Percentiles rank a stretch among this genome's conserved stretches.
phyloP scores from a whole-genome alignment of 2,797 vertebrate species.

The Rhinichthys osculus region DNA sequence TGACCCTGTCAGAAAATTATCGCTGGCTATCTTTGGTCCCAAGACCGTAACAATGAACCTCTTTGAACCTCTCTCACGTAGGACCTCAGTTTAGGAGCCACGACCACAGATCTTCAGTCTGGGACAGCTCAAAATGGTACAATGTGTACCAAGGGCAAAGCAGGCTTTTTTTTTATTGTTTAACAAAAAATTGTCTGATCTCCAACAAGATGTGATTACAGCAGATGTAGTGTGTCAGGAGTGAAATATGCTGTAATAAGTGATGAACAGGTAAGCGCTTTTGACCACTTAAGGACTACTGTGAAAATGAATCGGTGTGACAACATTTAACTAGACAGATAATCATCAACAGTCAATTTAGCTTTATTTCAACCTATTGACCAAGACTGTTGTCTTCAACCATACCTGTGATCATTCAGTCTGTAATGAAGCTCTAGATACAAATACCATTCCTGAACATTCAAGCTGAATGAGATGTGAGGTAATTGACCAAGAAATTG shows the following conservation, averaged over 20 bases:
- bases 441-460: conserved; percentile 42
- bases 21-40: no score
- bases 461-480: conserved; percentile 6
- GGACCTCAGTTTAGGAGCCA: no score
- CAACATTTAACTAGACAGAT: conserved; percentile 1
- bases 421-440: conserved; percentile 19
- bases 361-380: conserved; percentile 12
- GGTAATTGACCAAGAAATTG: conserved; percentile 21
- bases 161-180: conserved; percentile 57
- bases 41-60: no score
- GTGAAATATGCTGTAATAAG: conserved; percentile 7
- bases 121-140: no score
- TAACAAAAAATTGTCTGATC: conserved; percentile 41
- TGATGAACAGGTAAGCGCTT: neutral
- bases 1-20: no score
- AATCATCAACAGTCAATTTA: conserved; percentile 1
- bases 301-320: neutral
- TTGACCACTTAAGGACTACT: neutral
- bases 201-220: neutral
- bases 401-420: conserved; percentile 17
- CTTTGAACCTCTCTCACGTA: no score
- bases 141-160: neutral
- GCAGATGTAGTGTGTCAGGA: neutral
- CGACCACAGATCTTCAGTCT: no score
- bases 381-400: neutral